Evolutionary conservation across 2,888 invertebrate species (phyloP).

Genomic region (Marasmarcha lunaedactyla): DNA sequence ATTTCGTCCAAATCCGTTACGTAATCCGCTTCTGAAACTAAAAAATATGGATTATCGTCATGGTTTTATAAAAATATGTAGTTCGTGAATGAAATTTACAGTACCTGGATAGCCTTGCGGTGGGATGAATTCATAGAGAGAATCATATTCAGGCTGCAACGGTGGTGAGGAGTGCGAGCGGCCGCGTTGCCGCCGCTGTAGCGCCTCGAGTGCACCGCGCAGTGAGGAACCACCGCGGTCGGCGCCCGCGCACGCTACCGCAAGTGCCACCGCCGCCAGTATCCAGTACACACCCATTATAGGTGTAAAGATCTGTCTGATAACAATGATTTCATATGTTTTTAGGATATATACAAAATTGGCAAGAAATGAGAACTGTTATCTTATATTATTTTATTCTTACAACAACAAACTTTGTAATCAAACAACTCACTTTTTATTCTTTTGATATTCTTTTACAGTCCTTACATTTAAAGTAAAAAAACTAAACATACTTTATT

Average conservation of each 20-base stretch:
- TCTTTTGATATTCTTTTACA: too few relatives aligned
- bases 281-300: conserved; percentile 42
- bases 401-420: too few relatives aligned
- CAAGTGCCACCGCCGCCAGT: conserved; percentile 28
- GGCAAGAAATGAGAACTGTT: too few relatives aligned
- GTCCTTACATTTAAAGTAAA: too few relatives aligned
- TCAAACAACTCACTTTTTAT: too few relatives aligned
- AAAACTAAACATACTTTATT: too few relatives aligned
- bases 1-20: conserved; percentile 40
- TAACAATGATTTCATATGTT: background rate
- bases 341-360: too few relatives aligned
- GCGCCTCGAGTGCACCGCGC: conserved; percentile 61
- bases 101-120: conserved; percentile 50
- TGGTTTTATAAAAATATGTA: conserved; percentile 1
- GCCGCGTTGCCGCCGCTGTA: conserved; percentile 61
- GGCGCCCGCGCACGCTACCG: conserved; percentile 28
- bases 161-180: conserved; percentile 29
- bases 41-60: conserved; percentile 4
- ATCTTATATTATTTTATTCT: too few relatives aligned
- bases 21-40: conserved; percentile 46
- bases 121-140: conserved; percentile 49
- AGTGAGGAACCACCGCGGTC: conserved; percentile 53
- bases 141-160: conserved; percentile 42
- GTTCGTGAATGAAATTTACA: background rate
- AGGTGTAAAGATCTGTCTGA: conserved; percentile 3